A percentile compares a stretch with the other conserved stretches of the same genome.
These are phyloP conservation scores for Delphinapterus leucas DNA, from an alignment of 2,113 vertebrate genomes.

Conservation along the genomic window DNA sequence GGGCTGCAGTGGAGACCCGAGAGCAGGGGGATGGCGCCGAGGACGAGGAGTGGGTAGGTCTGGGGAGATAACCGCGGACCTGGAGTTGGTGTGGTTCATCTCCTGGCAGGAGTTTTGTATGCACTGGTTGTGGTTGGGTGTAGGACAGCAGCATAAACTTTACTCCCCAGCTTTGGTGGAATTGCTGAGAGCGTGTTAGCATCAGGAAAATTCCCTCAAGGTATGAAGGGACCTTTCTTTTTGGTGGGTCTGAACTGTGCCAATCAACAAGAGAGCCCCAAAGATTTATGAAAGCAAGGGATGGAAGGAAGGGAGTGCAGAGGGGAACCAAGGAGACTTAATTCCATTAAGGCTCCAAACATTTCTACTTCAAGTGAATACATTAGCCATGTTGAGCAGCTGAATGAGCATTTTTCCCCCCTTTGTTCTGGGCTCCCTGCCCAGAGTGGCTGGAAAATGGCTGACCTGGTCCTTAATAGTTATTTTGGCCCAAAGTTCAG, in stretches of 20 bases:
- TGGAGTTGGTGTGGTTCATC: rapidly evolving
- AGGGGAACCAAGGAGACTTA: not conserved
- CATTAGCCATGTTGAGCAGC: rapidly evolving
- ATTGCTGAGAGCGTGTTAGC: not conserved
- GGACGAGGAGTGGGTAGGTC: slow-evolving; percentile 91
- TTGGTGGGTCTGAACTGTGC: not conserved
- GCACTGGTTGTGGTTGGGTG: not conserved
- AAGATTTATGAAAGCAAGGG: not conserved
- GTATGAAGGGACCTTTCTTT: not conserved
- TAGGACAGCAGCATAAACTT: not conserved
- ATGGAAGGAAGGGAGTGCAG: not conserved
- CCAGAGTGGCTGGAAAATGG: not conserved
- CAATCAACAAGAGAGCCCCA: not conserved
- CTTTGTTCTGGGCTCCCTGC: not conserved
- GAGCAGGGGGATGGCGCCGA: slow-evolving; percentile 85
- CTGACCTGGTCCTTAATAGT: not conserved
- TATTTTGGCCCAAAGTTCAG: not conserved
- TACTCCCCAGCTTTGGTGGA: not conserved
- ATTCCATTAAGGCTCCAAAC: not conserved
- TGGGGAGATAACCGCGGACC: rapidly evolving
- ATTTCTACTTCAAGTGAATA: not conserved
- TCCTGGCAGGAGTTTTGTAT: not conserved
- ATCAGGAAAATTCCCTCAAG: not conserved
- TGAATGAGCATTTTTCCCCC: no score
- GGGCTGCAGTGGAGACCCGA: not conserved